A percentile compares a stretch with the other conserved stretches of the same genome.
phyloP scores from a whole-genome alignment of 1,140 invertebrate species.

The Drosophila sulfurigaster region DNA sequence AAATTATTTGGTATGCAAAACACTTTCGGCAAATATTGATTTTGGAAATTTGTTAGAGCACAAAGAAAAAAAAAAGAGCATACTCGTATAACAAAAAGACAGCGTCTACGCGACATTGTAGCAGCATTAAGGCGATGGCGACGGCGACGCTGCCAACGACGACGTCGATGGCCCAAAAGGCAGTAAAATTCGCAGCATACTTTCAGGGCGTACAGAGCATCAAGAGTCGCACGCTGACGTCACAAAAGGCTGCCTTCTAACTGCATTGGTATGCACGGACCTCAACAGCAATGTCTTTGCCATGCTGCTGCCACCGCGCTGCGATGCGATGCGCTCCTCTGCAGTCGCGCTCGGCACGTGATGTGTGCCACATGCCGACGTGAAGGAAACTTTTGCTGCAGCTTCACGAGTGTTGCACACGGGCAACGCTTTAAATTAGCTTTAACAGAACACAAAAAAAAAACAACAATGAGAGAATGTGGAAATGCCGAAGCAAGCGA shows the following conservation, averaged over 20 bases:
- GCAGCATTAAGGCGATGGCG: constrained; percentile 63
- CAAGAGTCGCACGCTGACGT: constrained; percentile 74
- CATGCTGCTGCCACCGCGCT: constrained; percentile 27
- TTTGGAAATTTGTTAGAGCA: constrained; percentile 80
- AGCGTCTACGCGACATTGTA: constrained; percentile 65
- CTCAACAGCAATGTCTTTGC: constrained; percentile 74
- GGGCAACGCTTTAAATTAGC: constrained; percentile 67
- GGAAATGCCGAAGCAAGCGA: constrained; percentile 30
- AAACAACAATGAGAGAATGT: background rate
- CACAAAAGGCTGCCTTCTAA: constrained; percentile 60
- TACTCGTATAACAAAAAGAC: constrained; percentile 28
- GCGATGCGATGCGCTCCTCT: too few species aligned
- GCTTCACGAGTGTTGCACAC: background rate
- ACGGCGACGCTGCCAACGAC: constrained; percentile 55
- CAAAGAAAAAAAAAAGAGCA: constrained; percentile 43
- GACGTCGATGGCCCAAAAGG: constrained; percentile 27
- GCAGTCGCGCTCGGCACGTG: constrained; percentile 59
- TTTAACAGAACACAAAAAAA: constrained; percentile 46
- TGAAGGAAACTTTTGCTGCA: constrained; percentile 7
- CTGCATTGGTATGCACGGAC: constrained; percentile 77
- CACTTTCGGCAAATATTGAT: constrained; percentile 83
- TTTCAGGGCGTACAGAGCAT: constrained; percentile 45
- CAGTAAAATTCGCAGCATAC: constrained; percentile 69
- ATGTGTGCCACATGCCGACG: constrained; percentile 76
- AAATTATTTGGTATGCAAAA: constrained; percentile 84